Base-by-base conservation (phyloP, 2,113 vertebrate species). In the Podarcis muralis region DNA sequence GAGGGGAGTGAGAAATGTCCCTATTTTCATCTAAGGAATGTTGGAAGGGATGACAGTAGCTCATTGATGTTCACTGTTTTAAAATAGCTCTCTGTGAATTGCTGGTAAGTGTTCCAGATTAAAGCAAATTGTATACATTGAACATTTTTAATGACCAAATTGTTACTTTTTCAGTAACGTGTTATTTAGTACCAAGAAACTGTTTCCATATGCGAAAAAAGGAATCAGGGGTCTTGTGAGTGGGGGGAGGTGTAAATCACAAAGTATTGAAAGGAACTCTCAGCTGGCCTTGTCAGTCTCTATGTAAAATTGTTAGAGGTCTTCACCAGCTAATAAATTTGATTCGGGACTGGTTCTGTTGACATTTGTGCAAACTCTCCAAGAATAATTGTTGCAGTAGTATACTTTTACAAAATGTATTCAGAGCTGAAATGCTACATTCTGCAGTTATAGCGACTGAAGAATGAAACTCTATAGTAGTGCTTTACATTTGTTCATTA, bases 271-370 rank as follows among this genome's bases (percentile, higher is more conserved):
- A 96, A 96, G 89, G 91, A 93, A 96, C 95, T 96, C 97, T 96
- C 97, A 88, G 43, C 84, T 18, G 95, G 93, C 95, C 93, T 93
- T 94, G 97, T 97, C 96, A 95, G 95, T 84, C 32, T 94, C 96
- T 91, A 93, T 32, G 94, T 96, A 96, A 97, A 97, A 96, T 94
- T 95, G 94, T 96, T 94, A 94, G 95, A 93, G 93, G 96, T 95
- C 94, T 95, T 92, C 82, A 93, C 87, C 93, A 96, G 96, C 96
- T 96, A 97, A 97, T 97, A 97, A 97, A 97, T 97, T 96, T 95
- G 92, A 96, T 94, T 96, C 93, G 87, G 91, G 93, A 84, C 93
- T 96, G 93, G 94, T 92, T 96, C 96, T 94, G 94, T 93, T 97
- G 97, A 94, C 96, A 97, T 96, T 97, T 96, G 92, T 93, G 93